phyloP scores from a whole-genome alignment of 2,113 vertebrate species.

The Xerus inauris region DNA sequence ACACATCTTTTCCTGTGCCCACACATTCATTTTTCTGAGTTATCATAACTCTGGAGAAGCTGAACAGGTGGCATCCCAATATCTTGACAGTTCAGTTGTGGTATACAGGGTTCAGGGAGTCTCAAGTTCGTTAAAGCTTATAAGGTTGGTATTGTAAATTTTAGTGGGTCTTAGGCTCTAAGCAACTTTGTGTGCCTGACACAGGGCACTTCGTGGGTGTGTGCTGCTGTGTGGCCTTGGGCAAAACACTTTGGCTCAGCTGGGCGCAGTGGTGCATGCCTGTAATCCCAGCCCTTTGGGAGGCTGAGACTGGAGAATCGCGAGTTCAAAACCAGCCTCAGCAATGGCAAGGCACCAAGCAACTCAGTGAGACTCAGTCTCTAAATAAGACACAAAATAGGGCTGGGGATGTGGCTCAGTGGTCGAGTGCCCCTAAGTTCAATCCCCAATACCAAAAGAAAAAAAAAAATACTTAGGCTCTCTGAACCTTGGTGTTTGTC shows the following conservation, averaged over 20 bases:
- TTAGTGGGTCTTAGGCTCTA: neutral
- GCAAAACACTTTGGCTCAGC: neutral
- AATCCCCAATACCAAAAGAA: too few species aligned
- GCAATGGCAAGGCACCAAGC: too few species aligned
- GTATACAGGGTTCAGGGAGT: neutral
- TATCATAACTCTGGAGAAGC: neutral
- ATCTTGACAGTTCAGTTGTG: neutral
- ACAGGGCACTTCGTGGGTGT: neutral
- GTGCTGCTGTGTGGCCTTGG: neutral
- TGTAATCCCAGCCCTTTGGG: too few species aligned
- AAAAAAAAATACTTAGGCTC: neutral
- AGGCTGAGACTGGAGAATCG: too few species aligned
- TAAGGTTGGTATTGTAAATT: neutral
- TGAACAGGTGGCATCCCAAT: neutral
- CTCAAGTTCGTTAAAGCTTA: neutral
- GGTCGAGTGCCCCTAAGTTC: too few species aligned
- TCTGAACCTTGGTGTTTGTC: neutral
- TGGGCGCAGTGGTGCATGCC: too few species aligned
- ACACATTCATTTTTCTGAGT: constrained; percentile 21
- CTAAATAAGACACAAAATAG: too few species aligned
- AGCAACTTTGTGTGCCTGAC: neutral
- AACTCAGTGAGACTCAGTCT: too few species aligned
- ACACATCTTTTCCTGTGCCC: neutral
- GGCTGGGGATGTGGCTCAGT: too few species aligned
- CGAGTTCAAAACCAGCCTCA: too few species aligned